These are phyloP conservation scores for Emydocephalus ijimae DNA, from an alignment of 2,113 vertebrate species.

Conservation along the genomic window DNA sequence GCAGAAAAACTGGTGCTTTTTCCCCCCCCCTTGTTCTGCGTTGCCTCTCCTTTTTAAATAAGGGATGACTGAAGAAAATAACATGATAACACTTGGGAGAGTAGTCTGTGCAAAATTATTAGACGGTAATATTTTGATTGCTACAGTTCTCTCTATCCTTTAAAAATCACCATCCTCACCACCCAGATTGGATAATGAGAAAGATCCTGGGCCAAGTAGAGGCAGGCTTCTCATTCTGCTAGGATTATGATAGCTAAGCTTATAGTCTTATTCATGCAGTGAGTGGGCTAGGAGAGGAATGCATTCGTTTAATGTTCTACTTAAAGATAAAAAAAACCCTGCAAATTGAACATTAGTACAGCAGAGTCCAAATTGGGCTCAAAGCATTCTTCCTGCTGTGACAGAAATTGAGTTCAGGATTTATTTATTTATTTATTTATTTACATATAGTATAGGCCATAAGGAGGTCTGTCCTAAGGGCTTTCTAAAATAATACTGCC, in stretches of 20 bases:
- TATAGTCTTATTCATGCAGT: background rate
- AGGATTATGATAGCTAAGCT: background rate
- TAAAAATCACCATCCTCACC: background rate
- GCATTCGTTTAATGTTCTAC: background rate
- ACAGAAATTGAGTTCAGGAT: background rate
- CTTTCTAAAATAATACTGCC: background rate
- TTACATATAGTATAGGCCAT: background rate
- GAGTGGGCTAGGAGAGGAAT: background rate
- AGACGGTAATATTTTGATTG: background rate
- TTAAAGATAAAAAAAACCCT: background rate
- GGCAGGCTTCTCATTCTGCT: background rate
- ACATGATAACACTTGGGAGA: background rate
- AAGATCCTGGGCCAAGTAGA: background rate
- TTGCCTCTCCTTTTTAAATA: background rate
- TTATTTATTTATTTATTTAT: background rate
- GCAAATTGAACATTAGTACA: background rate
- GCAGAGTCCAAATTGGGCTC: background rate
- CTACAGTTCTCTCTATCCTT: background rate
- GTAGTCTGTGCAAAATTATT: background rate
- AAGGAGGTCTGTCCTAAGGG: background rate
- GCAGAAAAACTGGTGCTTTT: background rate
- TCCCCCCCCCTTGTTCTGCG: background rate
- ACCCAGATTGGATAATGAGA: background rate
- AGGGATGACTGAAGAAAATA: background rate
- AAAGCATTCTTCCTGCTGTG: background rate